Base-by-base conservation (phyloP, 1,140 invertebrate genomes). In the Leptinotarsa defecta region DNA sequence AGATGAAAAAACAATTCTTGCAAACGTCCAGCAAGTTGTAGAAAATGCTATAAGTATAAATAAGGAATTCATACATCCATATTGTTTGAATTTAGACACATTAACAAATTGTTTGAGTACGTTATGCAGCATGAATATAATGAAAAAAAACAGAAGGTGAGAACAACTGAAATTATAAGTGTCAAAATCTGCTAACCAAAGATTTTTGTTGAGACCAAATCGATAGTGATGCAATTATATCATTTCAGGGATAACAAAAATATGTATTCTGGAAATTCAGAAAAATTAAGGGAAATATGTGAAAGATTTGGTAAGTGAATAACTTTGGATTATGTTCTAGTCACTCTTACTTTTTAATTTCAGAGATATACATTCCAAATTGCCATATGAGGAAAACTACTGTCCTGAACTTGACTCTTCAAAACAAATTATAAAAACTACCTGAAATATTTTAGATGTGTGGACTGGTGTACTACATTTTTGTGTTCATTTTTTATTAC, bases 1-100 rank as follows among this genome's bases (percentile, higher is more conserved):
- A 70, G 78, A 83, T 22, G 86, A 89, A 77, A 90, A 87, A 80
- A 79, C 81, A 13, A 81, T 87, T 5, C 75, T 90, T 22, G 85
- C 85, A 62, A 78, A 82, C 19, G 83, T 87, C 0, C 90, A 91
- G 77, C 81, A 86, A 76, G 77, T 84, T 64, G 82, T 88, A n/a
- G 90, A 91, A 80, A 77, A 74, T 15, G 71, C 84, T 67, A 79
- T 87, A 0, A 84, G 84, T 43, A 79, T 74, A 74, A 83, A 76
- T 43, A 80, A 81, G 3, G 68, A 73, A 1, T 84, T 86, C 74
- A 83, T 88, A 3, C 90, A 91, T 84, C 89, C 90, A 0, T 91
- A 91, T 86, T 88, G 87, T 76, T 84, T 91, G 43, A 89, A 88
- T 52, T 84, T 91, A 74, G 89, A 91, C 77, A 86, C 86, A 52